phyloP scores from a whole-genome alignment of 2,113 vertebrate genomes.

The Vimba vimba region DNA sequence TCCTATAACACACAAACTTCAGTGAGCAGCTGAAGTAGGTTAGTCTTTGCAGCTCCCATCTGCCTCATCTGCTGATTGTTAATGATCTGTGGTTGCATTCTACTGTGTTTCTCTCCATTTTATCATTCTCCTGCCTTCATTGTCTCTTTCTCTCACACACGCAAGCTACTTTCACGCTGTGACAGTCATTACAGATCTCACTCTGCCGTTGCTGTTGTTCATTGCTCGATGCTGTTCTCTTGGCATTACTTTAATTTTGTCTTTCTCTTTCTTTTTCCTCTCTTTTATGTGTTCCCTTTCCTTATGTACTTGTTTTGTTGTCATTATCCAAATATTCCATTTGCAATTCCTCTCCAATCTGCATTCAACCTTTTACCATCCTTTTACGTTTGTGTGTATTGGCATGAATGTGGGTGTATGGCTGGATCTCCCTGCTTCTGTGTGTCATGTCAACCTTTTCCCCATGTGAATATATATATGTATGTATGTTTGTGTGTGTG shows the following conservation, averaged over 20 bases:
- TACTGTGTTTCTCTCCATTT: conserved; percentile 36
- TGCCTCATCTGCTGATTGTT: conserved; percentile 63
- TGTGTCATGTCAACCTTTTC: conserved; percentile 13
- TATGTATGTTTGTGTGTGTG: conserved; percentile 24
- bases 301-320: conserved; percentile 33
- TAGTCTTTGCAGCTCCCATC: conserved; percentile 59
- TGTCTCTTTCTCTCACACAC: conserved; percentile 30
- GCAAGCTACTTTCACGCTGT: conserved; percentile 26
- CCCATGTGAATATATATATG: conserved; percentile 19
- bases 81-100: conserved; percentile 45
- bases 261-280: conserved; percentile 54
- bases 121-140: conserved; percentile 23
- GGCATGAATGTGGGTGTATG: conserved; percentile 42
- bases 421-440: conserved; percentile 27
- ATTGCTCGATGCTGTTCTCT: conserved; percentile 42
- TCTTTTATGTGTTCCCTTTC: conserved; percentile 47
- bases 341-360: conserved; percentile 44
- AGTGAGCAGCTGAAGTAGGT: conserved; percentile 12
- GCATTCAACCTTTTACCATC: conserved; percentile 48
- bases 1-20: conserved; percentile 26
- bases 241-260: conserved; percentile 53
- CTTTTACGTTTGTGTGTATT: conserved; percentile 28
- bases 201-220: conserved; percentile 51
- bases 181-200: conserved; percentile 29
- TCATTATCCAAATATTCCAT: conserved; percentile 35